Evolutionary conservation across 2,797 vertebrate species (phyloP).

Genomic region (Gymnodraco acuticeps): DNA sequence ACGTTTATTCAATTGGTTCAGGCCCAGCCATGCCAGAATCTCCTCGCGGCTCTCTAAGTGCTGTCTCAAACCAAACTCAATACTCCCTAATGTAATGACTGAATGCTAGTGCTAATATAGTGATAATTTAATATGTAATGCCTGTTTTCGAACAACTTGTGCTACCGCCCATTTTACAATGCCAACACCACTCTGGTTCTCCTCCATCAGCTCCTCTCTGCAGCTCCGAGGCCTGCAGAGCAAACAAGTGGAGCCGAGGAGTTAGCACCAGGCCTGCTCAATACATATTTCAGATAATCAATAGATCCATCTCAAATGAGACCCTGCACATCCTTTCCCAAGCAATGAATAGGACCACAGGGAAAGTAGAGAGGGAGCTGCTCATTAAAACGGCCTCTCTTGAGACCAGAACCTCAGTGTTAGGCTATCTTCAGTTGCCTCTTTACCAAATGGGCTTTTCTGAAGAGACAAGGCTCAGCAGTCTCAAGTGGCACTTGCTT

Average conservation of each 20-base stretch:
- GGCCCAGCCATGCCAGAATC: slow-evolving; percentile 80
- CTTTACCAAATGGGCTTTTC: slow-evolving; percentile 73
- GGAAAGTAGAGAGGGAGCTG: slow-evolving; percentile 55
- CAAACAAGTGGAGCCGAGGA: slow-evolving; percentile 20
- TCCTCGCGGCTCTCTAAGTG: slow-evolving; percentile 81
- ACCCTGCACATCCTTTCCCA: slow-evolving; percentile 32
- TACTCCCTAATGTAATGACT: slow-evolving; percentile 88
- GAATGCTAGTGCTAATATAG: slow-evolving; percentile 92
- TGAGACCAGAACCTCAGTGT: slow-evolving; percentile 63
- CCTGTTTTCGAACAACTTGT: slow-evolving; percentile 82
- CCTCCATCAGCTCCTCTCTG: slow-evolving; percentile 47
- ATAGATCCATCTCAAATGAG: slow-evolving; percentile 75
- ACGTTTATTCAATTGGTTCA: slow-evolving; percentile 87
- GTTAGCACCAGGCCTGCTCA: slow-evolving; percentile 53
- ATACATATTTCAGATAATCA: slow-evolving; percentile 80
- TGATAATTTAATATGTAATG: slow-evolving; percentile 90
- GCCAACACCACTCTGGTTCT: slow-evolving; percentile 78
- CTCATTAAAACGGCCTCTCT: slow-evolving; percentile 74
- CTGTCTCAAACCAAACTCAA: slow-evolving; percentile 82
- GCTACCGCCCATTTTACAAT: slow-evolving; percentile 81
- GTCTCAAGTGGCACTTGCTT: slow-evolving; percentile 67
- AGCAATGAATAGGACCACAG: slow-evolving; percentile 66
- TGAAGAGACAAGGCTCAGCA: slow-evolving; percentile 62
- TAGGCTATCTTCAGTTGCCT: slow-evolving; percentile 69
- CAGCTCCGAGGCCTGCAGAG: slow-evolving; percentile 27